A percentile compares a stretch with the other conserved stretches of the same genome.
phyloP scores from a whole-genome alignment of 2,888 invertebrate species.

The Atherix ibis region DNA sequence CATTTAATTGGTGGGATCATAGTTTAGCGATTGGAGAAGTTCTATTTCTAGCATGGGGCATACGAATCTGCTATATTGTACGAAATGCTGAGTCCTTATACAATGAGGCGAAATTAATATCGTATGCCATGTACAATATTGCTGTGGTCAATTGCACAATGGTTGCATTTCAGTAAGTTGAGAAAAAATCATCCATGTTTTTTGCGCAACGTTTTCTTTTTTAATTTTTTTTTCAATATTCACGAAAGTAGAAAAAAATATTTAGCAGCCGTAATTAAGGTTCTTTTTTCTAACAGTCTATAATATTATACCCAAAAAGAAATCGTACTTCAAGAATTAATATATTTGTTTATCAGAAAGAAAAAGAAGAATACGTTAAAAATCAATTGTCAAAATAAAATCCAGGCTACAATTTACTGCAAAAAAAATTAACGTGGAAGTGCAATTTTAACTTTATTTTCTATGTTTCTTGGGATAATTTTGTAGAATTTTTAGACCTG shows the following conservation, averaged over 20 bases:
- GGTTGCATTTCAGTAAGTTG: slow-evolving; percentile 83
- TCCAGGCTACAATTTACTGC: too few relatives aligned
- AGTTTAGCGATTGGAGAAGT: slow-evolving; percentile 71
- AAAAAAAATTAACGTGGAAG: too few relatives aligned
- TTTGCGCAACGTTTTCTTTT: neutral
- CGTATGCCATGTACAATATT: slow-evolving; percentile 89
- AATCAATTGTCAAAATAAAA: too few relatives aligned
- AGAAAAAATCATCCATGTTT: neutral
- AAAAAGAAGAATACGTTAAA: too few relatives aligned
- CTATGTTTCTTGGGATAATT: too few relatives aligned
- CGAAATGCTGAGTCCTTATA: slow-evolving; percentile 83
- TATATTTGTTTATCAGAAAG: too few relatives aligned
- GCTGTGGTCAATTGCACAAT: slow-evolving; percentile 82
- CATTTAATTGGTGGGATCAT: slow-evolving; percentile 91
- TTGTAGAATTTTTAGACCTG: too few relatives aligned
- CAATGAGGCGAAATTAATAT: slow-evolving; percentile 84
- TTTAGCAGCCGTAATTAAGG: too few relatives aligned
- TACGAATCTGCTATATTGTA: slow-evolving; percentile 71
- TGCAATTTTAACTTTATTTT: too few relatives aligned
- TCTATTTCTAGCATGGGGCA: slow-evolving; percentile 69
- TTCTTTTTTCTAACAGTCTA: too few relatives aligned
- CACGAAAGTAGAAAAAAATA: neutral
- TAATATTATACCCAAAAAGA: too few relatives aligned
- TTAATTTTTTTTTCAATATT: neutral
- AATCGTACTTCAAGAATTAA: too few relatives aligned